Conservation (phyloP, 37 sponge, comb jelly and placozoan genomes). For the Lycopodina hypogea region DNA sequence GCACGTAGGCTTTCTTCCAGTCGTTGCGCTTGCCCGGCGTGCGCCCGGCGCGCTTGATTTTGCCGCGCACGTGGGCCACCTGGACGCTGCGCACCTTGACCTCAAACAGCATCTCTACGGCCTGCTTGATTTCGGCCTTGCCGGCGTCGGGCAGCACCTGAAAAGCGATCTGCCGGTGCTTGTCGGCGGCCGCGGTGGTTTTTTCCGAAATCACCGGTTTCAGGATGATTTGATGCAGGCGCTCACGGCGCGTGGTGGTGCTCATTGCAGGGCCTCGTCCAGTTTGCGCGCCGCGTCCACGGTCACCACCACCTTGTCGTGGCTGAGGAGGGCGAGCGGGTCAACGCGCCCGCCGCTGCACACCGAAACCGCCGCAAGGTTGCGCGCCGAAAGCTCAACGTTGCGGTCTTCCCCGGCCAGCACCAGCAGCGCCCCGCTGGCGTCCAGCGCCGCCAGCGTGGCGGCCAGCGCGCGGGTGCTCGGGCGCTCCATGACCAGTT, state of each 20-base stretch:
- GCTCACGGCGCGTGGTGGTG: background rate
- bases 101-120: background rate
- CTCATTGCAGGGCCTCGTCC: background rate
- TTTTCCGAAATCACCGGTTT: background rate
- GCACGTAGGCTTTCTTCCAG: slow-evolving; percentile 10
- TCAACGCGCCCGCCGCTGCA: background rate
- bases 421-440: background rate
- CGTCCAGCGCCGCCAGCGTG: background rate
- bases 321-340: background rate
- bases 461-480: background rate
- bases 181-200: background rate
- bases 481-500: background rate
- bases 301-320: background rate
- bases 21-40: background rate
- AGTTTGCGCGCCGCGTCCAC: background rate
- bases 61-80: background rate
- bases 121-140: background rate
- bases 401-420: background rate
- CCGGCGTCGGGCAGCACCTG: background rate
- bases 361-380: background rate
- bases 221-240: background rate
- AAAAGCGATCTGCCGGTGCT: background rate
- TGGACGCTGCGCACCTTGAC: background rate
- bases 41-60: background rate
- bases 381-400: background rate